Evolutionary conservation across 2,113 vertebrate genomes (phyloP), one percentile per base, ranked within the genome.

Genomic region (Pterocles gutturalis): DNA sequence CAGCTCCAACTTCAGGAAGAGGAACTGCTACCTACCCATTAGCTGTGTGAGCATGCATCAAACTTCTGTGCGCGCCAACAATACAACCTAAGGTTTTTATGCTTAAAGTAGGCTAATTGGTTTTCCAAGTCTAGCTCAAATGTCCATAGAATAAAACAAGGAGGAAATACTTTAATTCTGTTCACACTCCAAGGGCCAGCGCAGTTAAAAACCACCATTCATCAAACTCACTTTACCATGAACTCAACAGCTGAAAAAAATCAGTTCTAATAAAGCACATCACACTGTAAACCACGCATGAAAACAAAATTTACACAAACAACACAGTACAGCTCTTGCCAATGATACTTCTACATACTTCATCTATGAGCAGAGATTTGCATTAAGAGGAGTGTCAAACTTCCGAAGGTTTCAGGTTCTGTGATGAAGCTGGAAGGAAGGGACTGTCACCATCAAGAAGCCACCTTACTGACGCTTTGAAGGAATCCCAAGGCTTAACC

Each of bases 91-190:
- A 69, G 10, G 1, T 43, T 92, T 94, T 84, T 8, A 87, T 15
- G 28, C 72, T 79, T 69, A 34, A 93, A 96, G 70, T 67, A 92
- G 92, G 95, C 90, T 92, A 96, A 96, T 81, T 81, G 72, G 34
- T 61, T 95, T 93, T 84, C 46, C 46, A 34, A 80, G 65, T 19
- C 90, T 84, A 72, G 60, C 43, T 89, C 29, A 1, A 49, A 69
- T 2, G 3, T 48, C 53, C 87, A 92, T 69, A 93, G 91, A 91
- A 49, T 72, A 95, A 86, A 91, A 54, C 51, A 49, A 57, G 33
- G 13, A 91, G 22, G 58, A 95, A 95, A 89, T 26, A 81, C 69
- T 92, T 84, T n/a, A 78, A 87, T 91, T 94, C 65, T 43, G 28
- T 9, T 61, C 69, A 65, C 7, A 46, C 83, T 89, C 86, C 41